phyloP scores from a whole-genome alignment of 2,888 invertebrate species.

The Phyllotreta cruciferae region DNA sequence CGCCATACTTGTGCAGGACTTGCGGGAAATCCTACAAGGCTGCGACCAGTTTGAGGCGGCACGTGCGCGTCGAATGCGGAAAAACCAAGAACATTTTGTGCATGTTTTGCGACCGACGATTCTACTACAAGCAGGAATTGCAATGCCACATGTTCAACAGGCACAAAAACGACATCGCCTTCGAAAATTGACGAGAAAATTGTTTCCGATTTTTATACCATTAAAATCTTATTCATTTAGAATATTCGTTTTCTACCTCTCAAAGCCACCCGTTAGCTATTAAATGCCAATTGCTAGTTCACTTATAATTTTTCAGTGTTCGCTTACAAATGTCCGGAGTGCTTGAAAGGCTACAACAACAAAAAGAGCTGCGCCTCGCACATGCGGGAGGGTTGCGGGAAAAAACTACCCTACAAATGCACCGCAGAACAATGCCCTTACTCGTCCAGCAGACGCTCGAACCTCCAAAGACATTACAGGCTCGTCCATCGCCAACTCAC shows the following conservation, averaged over 20 bases:
- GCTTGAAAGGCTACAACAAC: conserved; percentile 32
- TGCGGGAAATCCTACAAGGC: conserved; percentile 40
- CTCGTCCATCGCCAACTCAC: conserved; percentile 12
- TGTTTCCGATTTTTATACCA: not conserved
- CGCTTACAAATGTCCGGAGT: conserved; percentile 21
- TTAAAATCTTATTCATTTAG: not conserved
- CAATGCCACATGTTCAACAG: conserved; percentile 35
- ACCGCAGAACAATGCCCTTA: conserved; percentile 28
- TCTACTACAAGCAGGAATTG: conserved; percentile 36
- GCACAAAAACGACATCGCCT: conserved; percentile 15
- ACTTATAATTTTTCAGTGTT: not conserved
- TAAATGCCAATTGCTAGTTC: too few species aligned
- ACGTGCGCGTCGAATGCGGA: conserved; percentile 42
- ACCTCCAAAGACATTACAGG: conserved; percentile 27
- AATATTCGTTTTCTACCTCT: too few species aligned
- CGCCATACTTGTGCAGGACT: conserved; percentile 28
- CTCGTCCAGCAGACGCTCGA: conserved; percentile 23
- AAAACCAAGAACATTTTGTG: conserved; percentile 56
- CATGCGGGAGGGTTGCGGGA: conserved; percentile 33
- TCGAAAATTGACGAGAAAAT: not conserved
- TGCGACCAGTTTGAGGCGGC: conserved; percentile 37
- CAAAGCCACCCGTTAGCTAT: too few species aligned
- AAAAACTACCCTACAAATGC: conserved; percentile 36
- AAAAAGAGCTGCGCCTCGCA: conserved; percentile 28
- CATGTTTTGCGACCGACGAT: conserved; percentile 28